Percentiles rank a stretch among this genome's conserved stretches.
Evolutionary conservation across 2,113 vertebrate species (phyloP).

Genomic region (Merops nubicus): DNA sequence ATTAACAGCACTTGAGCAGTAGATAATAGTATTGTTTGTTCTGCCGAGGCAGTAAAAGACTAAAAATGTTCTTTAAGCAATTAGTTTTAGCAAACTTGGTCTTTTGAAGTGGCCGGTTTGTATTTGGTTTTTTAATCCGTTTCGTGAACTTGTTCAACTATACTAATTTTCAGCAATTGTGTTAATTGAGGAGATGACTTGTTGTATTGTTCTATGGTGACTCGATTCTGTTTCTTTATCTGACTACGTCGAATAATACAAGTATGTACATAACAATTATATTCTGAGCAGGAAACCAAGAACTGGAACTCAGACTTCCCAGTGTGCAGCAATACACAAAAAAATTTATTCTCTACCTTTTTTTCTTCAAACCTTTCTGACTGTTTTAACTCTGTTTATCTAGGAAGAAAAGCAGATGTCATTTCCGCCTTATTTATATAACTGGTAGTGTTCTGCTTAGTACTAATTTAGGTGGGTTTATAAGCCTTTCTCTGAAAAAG

Average conservation of each 20-base stretch:
- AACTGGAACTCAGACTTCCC: not conserved
- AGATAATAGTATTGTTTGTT: constrained; percentile 77
- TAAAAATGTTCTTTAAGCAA: constrained; percentile 63
- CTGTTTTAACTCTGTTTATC: not conserved
- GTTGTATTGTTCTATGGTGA: not conserved
- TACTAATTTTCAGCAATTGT: constrained; percentile 62
- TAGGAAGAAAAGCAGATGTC: not conserved
- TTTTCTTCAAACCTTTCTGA: not conserved
- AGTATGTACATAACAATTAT: not conserved
- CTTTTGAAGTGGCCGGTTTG: constrained; percentile 64
- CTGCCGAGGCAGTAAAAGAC: constrained; percentile 43
- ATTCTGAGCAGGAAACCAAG: not conserved
- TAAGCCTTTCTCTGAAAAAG: not conserved
- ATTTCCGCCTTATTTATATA: not conserved
- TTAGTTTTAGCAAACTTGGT: constrained; percentile 58
- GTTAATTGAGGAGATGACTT: constrained; percentile 18
- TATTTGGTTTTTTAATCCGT: constrained; percentile 65
- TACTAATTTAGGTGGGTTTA: not conserved
- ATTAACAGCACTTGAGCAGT: constrained; percentile 69
- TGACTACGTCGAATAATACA: not conserved
- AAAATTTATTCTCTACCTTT: not conserved
- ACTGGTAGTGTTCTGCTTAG: not conserved
- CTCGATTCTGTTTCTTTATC: not conserved
- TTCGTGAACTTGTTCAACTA: constrained; percentile 59
- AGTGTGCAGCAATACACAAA: not conserved